Conservation (phyloP, 2,113 vertebrate species). For the Zingel zingel region DNA sequence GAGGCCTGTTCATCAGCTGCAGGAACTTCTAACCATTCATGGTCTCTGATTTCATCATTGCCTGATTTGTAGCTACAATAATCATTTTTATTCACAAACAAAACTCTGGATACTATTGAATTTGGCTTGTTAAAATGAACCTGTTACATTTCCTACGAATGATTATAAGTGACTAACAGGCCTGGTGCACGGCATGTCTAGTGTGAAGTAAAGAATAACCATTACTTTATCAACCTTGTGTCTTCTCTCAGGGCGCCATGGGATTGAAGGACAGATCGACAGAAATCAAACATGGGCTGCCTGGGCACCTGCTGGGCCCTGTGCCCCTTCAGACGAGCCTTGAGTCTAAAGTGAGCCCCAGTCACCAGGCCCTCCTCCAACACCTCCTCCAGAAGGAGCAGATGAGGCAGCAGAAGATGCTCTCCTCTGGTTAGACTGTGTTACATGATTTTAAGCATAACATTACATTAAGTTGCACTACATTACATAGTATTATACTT, state of each 20-base stretch:
- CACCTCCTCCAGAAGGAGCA: slow-evolving; percentile 97
- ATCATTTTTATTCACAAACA: slow-evolving; percentile 32
- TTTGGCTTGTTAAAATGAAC: background rate
- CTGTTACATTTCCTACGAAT: background rate
- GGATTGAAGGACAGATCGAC: slow-evolving; percentile 91
- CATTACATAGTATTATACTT: background rate
- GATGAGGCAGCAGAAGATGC: slow-evolving; percentile 95
- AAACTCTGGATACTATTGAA: background rate
- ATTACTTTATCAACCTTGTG: background rate
- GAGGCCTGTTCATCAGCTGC: slow-evolving; percentile 56
- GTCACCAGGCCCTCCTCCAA: slow-evolving; percentile 97
- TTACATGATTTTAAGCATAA: background rate
- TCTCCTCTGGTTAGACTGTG: slow-evolving; percentile 88
- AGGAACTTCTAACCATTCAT: slow-evolving; percentile 29
- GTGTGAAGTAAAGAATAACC: background rate
- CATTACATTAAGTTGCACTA: background rate
- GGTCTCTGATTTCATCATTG: slow-evolving; percentile 13
- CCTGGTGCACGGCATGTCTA: background rate
- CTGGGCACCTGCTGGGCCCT: slow-evolving; percentile 89
- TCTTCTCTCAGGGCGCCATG: slow-evolving; percentile 86
- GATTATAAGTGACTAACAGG: background rate
- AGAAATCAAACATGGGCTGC: slow-evolving; percentile 87
- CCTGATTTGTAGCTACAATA: slow-evolving; percentile 6
- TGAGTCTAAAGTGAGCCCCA: slow-evolving; percentile 94
- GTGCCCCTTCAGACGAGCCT: slow-evolving; percentile 87